phyloP scores from a whole-genome alignment of 35 echinoderm and acorn worm genomes.

The Ophiothrix spiculata region DNA sequence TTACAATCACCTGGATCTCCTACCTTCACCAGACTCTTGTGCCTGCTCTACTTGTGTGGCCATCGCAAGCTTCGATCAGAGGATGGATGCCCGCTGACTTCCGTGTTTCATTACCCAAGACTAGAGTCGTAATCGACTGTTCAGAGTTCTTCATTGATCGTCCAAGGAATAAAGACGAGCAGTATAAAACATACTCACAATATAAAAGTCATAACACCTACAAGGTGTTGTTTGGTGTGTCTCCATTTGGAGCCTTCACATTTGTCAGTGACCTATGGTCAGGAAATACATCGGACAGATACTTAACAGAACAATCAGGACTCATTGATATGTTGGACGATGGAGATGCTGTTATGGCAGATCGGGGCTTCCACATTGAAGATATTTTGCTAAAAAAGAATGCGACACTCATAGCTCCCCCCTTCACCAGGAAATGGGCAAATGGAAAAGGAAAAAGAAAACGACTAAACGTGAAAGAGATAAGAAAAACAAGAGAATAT shows the following conservation, averaged over 20 bases:
- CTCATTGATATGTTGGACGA: conserved; percentile 29
- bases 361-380: conserved; percentile 51
- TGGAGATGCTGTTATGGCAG: conserved; percentile 56
- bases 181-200: conserved; percentile 43
- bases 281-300: conserved; percentile 60
- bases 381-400: conserved; percentile 21
- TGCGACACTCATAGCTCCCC: conserved; percentile 35
- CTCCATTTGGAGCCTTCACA: conserved; percentile 47
- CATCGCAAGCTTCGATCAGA: conserved; percentile 25
- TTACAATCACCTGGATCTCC: conserved; percentile 41
- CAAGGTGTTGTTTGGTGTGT: conserved; percentile 41
- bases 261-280: conserved; percentile 36
- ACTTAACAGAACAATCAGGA: conserved; percentile 37
- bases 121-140: conserved; percentile 51
- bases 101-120: conserved; percentile 19
- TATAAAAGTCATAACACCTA: conserved; percentile 59
- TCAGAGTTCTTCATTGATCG: conserved; percentile 46
- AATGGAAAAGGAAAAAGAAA: conserved; percentile 58
- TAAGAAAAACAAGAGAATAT: conserved; percentile 36
- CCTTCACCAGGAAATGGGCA: conserved; percentile 44
- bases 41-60: conserved; percentile 43
- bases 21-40: conserved; percentile 44
- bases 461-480: conserved; percentile 41
- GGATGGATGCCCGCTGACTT: conserved; percentile 31
- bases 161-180: conserved; percentile 35